Evolutionary conservation across 2,113 vertebrate species (phyloP).

Genomic region (Syngnathoides biaculeatus): DNA sequence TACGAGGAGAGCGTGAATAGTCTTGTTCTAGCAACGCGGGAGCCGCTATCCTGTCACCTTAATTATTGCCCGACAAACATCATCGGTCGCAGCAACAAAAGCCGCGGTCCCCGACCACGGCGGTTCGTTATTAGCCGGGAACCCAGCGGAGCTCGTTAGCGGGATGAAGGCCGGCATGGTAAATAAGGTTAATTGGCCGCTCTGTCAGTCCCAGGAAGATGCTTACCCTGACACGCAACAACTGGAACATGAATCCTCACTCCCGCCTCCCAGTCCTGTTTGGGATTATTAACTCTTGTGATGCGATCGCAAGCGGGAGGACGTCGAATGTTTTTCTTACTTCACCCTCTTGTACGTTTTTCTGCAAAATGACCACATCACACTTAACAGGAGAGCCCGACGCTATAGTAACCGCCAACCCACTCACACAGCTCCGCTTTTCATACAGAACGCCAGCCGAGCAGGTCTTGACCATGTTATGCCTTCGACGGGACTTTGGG

Average conservation of each 20-base stretch:
- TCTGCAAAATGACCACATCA: too few relatives aligned
- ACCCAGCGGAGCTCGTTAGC: slow-evolving; percentile 79
- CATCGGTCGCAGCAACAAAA: slow-evolving; percentile 42
- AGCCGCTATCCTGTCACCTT: slow-evolving; percentile 50
- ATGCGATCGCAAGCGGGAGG: background rate
- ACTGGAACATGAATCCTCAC: slow-evolving; percentile 54
- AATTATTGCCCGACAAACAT: slow-evolving; percentile 60
- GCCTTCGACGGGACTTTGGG: too few relatives aligned
- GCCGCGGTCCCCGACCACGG: slow-evolving; percentile 49
- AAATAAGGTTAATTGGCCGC: slow-evolving; percentile 82
- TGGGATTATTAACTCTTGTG: slow-evolving; percentile 58
- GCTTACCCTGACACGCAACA: slow-evolving; percentile 64
- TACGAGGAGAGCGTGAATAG: slow-evolving; percentile 4
- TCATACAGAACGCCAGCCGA: too few relatives aligned
- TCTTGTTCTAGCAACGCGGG: slow-evolving; percentile 12
- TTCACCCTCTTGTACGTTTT: background rate
- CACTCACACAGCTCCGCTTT: too few relatives aligned
- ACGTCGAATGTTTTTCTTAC: background rate
- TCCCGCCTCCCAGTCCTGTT: slow-evolving; percentile 30
- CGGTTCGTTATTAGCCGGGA: slow-evolving; percentile 65
- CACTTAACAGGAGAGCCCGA: too few relatives aligned
- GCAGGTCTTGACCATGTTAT: too few relatives aligned
- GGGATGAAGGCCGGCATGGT: slow-evolving; percentile 57
- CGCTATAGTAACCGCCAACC: too few relatives aligned
- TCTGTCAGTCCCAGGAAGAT: slow-evolving; percentile 71